These are phyloP conservation scores for Homarus americanus DNA, from an alignment of 1,140 invertebrate species.

Conservation along the genomic window DNA sequence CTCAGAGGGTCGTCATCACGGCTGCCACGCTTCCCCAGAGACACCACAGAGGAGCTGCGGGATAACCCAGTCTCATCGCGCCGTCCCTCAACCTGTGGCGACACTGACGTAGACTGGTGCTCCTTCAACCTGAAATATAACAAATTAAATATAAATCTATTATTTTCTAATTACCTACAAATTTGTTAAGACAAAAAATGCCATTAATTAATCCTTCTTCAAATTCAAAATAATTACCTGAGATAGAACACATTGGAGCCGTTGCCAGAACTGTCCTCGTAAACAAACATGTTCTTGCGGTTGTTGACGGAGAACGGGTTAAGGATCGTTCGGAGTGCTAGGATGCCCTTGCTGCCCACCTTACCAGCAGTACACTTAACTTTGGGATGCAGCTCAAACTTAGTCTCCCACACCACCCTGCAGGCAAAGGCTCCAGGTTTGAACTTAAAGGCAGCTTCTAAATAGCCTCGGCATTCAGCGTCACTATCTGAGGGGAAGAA, in stretches of 20 bases:
- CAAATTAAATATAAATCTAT: background rate
- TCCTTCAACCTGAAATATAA: constrained; percentile 59
- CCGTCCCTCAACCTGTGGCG: constrained; percentile 30
- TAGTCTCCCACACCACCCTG: constrained; percentile 85
- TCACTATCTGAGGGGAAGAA: constrained; percentile 75
- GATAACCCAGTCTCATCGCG: constrained; percentile 60
- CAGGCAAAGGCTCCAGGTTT: constrained; percentile 86
- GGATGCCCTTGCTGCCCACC: constrained; percentile 77
- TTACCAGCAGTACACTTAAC: constrained; percentile 81
- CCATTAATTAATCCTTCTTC: too few species aligned
- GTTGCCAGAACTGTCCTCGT: constrained; percentile 84
- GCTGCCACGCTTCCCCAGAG: constrained; percentile 48
- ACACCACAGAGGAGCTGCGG: constrained; percentile 62
- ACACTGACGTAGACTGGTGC: constrained; percentile 37
- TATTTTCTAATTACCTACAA: too few species aligned
- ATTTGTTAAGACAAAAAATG: too few species aligned
- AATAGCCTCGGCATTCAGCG: constrained; percentile 76
- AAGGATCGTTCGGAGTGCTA: constrained; percentile 83
- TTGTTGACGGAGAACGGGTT: constrained; percentile 87
- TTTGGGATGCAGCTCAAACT: constrained; percentile 86
- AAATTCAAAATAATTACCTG: constrained; percentile 40
- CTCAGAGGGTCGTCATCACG: constrained; percentile 57
- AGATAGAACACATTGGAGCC: constrained; percentile 74
- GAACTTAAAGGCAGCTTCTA: constrained; percentile 81
- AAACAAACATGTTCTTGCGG: constrained; percentile 89